Evolutionary conservation across 2,797 vertebrate species (phyloP), one percentile per base, ranked within the genome.

Genomic region (Lemur catta): DNA sequence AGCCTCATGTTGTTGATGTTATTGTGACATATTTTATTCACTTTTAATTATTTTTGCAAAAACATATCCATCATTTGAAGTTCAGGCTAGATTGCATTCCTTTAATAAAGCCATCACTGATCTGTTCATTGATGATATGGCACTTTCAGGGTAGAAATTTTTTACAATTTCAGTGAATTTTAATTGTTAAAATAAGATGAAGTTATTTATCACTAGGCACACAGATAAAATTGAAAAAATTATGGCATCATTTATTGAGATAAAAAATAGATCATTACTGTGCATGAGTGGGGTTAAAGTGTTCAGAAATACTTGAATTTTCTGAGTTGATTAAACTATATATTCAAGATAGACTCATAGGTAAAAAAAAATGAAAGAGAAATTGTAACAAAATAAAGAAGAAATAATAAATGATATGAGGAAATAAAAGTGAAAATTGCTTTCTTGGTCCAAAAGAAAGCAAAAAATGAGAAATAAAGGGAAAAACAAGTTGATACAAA

Each of bases 141-240:
- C 14, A 72, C 0, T 52, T 57, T 3, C 7, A 69, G 8, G 17
- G 2, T 75, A 7, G 9, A 1, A 88, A 75, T 11, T 52, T 89
- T 89, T 85, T 3, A 28, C 22, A 43, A 74, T 50, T 67, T 76
- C 63, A 50, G 15, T 24, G 22, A 9, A 30, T 24, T 89, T 89
- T 79, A 84, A 78, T 33, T 52, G 63, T 35, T 4, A n/a, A 87
- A 78, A 43, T 46, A 92, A 82, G 13, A 33, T 89, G 43, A 84
- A 90, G 10, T 86, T 59, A 43, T n/a, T n/a, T 7, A 72, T 82
- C 17, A 87, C 10, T 59, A 9, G 74, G 0, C 11, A 61, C 67
- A 11, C 1, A 57, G 9, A 55, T 46, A 41, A 22, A 78, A 24
- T 50, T 78, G 72, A 82, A 76, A 76, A 57, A 17, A 76, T 5